Conservation (phyloP, 2,797 vertebrate genomes). For the Pogonophryne albipinna region DNA sequence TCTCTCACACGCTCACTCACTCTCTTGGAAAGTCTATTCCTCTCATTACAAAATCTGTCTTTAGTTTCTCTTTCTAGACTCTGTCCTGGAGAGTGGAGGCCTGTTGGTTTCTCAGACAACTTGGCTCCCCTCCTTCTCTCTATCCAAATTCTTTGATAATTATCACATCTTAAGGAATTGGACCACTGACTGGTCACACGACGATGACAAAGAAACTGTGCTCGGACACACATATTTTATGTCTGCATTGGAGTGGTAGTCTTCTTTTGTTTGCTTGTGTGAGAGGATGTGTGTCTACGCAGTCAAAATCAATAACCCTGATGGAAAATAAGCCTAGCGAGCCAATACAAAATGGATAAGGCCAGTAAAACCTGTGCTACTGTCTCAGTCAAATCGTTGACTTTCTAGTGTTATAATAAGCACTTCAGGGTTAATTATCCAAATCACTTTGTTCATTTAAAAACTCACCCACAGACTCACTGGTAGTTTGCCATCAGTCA, state of each 20-base stretch:
- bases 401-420: constrained; percentile 3
- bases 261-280: background rate
- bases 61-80: constrained; percentile 56
- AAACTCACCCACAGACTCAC: background rate
- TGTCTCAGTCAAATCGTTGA: constrained; percentile 6
- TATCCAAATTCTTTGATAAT: constrained; percentile 27
- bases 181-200: constrained; percentile 16
- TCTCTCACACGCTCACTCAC: too few relatives aligned
- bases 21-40: constrained; percentile 54
- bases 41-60: constrained; percentile 33
- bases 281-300: background rate
- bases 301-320: constrained; percentile 47
- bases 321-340: constrained; percentile 31
- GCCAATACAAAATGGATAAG: constrained; percentile 4
- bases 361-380: constrained; percentile 15
- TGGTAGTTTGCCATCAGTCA: constrained; percentile 15
- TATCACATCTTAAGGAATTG: constrained; percentile 30
- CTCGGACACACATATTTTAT: too few relatives aligned
- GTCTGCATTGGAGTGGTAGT: background rate
- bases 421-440: constrained; percentile 6
- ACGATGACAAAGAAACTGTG: background rate
- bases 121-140: too few relatives aligned
- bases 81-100: constrained; percentile 22
- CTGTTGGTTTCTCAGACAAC: constrained; percentile 10
- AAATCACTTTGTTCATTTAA: background rate